These are phyloP conservation scores for Oncopeltus fasciatus DNA, from an alignment of 1,140 invertebrate species.

Conservation along the genomic window DNA sequence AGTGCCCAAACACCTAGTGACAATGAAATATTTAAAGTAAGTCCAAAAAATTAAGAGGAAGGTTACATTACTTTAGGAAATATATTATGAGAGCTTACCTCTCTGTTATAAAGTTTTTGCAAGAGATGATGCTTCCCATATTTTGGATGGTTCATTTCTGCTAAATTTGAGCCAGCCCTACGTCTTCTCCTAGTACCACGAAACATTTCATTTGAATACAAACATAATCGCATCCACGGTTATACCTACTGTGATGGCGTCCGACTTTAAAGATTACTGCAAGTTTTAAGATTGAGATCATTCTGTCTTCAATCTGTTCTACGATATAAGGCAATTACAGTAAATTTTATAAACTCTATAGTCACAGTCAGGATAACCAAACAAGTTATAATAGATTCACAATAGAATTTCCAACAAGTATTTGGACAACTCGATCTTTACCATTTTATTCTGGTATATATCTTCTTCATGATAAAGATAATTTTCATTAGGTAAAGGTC, in stretches of 20 bases:
- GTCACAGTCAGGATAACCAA: too few species aligned
- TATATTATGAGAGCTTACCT: not conserved
- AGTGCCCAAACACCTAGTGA: conserved; percentile 17
- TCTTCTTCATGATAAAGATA: too few species aligned
- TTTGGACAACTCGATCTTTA: too few species aligned
- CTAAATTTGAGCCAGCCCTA: not conserved
- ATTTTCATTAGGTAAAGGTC: too few species aligned
- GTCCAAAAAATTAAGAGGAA: not conserved
- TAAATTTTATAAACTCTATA: too few species aligned
- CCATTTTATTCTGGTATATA: too few species aligned
- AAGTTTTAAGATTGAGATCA: too few species aligned
- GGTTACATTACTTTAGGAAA: not conserved
- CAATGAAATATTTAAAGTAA: not conserved
- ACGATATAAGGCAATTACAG: too few species aligned
- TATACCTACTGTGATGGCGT: conserved; percentile 3
- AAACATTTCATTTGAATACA: not conserved
- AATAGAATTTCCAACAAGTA: too few species aligned
- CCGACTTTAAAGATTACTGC: too few species aligned
- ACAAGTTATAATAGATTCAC: too few species aligned
- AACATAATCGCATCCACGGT: not conserved
- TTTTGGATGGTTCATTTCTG: conserved; percentile 2
- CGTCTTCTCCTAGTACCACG: not conserved
- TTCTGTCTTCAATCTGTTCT: too few species aligned
- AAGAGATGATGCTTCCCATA: conserved; percentile 8
- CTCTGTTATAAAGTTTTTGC: conserved; percentile 14